Evolutionary conservation across 2,888 invertebrate species (phyloP).

Genomic region (Rotaria sp.): DNA sequence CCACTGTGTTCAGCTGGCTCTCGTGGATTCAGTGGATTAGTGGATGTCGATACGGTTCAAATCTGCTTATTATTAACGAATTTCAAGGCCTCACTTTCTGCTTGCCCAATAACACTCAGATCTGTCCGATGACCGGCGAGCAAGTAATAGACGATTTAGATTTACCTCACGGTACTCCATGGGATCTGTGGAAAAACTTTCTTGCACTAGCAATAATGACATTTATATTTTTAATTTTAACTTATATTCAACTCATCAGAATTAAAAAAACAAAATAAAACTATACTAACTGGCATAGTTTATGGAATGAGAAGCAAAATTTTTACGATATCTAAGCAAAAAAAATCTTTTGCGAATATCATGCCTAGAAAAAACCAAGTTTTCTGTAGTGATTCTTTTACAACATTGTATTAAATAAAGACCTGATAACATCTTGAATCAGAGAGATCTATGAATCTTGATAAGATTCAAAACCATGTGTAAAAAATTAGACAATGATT

Average conservation of each 20-base stretch:
- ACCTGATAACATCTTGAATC: too few relatives aligned
- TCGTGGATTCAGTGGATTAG: slow-evolving; percentile 50
- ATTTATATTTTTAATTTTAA: slow-evolving; percentile 45
- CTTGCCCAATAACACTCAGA: background rate
- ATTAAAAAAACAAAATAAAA: slow-evolving; percentile 40
- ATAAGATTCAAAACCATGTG: too few relatives aligned
- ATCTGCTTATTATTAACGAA: slow-evolving; percentile 44
- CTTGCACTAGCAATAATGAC: slow-evolving; percentile 47
- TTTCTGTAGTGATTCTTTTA: too few relatives aligned
- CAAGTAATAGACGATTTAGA: slow-evolving; percentile 47
- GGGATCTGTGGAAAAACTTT: slow-evolving; percentile 51
- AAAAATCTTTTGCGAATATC: too few relatives aligned
- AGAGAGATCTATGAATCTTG: too few relatives aligned
- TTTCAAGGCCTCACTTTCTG: slow-evolving; percentile 33
- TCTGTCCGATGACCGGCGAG: slow-evolving; percentile 42
- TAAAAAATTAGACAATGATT: too few relatives aligned
- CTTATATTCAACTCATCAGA: slow-evolving; percentile 50
- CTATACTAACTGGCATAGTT: too few relatives aligned
- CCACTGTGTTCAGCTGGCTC: slow-evolving; percentile 48
- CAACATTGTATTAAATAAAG: too few relatives aligned
- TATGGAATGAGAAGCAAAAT: too few relatives aligned
- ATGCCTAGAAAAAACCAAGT: too few relatives aligned
- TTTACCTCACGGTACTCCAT: slow-evolving; percentile 46
- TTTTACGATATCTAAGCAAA: too few relatives aligned
- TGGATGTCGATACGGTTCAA: slow-evolving; percentile 51